These are phyloP conservation scores for Homalodisca vitripennis DNA, from an alignment of 1,140 invertebrate genomes.

Conservation along the genomic window DNA sequence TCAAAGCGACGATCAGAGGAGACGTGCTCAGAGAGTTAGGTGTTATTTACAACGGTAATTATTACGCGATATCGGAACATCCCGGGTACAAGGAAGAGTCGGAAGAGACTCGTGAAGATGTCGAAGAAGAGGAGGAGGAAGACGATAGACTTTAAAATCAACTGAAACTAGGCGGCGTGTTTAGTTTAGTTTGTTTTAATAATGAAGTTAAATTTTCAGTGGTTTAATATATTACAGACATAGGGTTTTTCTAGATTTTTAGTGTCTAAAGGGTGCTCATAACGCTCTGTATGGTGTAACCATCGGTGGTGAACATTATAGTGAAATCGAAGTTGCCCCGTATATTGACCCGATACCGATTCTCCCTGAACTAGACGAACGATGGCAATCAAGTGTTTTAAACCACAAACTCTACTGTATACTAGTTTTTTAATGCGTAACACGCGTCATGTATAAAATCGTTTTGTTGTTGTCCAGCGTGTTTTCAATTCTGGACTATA, in stretches of 20 bases:
- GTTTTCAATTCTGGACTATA: background rate
- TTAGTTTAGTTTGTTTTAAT: slow-evolving; percentile 27
- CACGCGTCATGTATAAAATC: slow-evolving; percentile 13
- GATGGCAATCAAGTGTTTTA: slow-evolving; percentile 28
- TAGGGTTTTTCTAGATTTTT: slow-evolving; percentile 21
- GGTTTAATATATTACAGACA: slow-evolving; percentile 16
- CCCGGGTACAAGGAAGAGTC: slow-evolving; percentile 87
- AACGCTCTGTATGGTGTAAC: background rate
- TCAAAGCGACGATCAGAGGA: slow-evolving; percentile 87
- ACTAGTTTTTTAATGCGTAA: slow-evolving; percentile 12
- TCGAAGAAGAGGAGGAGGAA: slow-evolving; percentile 71
- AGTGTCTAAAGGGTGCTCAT: slow-evolving; percentile 22
- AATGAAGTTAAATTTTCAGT: slow-evolving; percentile 17
- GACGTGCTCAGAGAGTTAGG: slow-evolving; percentile 86
- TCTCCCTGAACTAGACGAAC: slow-evolving; percentile 17
- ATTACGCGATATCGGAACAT: slow-evolving; percentile 92
- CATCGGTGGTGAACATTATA: slow-evolving; percentile 9
- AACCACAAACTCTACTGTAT: slow-evolving; percentile 34
- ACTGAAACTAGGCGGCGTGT: slow-evolving; percentile 26
- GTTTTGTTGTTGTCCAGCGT: slow-evolving; percentile 12
- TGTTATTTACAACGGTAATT: slow-evolving; percentile 93
- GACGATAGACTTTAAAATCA: slow-evolving; percentile 47
- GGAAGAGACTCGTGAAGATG: slow-evolving; percentile 76
- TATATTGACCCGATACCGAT: slow-evolving; percentile 7
- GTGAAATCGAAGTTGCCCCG: slow-evolving; percentile 2